Evolutionary conservation across 2,797 vertebrate species (phyloP).

Genomic region (Limnodromus scolopaceus): DNA sequence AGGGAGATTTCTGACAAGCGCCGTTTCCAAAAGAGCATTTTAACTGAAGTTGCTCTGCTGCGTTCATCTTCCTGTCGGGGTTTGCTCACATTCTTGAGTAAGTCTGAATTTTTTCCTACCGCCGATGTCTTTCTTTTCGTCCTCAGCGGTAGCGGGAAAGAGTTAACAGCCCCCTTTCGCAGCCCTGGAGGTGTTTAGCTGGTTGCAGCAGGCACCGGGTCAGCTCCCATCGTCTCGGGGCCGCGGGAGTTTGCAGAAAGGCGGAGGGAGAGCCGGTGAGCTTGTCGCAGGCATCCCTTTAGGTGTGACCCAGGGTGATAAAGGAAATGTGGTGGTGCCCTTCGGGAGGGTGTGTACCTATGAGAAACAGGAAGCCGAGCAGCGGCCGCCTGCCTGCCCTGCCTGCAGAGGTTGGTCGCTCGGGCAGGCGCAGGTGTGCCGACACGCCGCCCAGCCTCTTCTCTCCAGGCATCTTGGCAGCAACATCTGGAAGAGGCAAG

Average conservation of each 20-base stretch:
- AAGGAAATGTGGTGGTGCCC: constrained; percentile 72
- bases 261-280: neutral
- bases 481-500: constrained; percentile 22
- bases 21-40: neutral
- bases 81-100: neutral
- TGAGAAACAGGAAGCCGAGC: constrained; percentile 79
- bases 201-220: neutral
- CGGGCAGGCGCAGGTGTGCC: constrained; percentile 77
- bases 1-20: neutral
- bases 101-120: neutral
- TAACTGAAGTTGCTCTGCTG: neutral
- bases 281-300: constrained; percentile 32
- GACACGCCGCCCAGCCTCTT: neutral
- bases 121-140: constrained; percentile 28
- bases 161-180: neutral
- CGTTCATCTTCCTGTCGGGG: neutral
- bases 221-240: too few relatives aligned
- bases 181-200: neutral
- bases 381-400: constrained; percentile 4
- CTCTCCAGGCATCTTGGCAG: constrained; percentile 63
- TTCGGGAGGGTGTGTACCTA: constrained; percentile 78
- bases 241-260: neutral
- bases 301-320: constrained; percentile 69
- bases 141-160: neutral
- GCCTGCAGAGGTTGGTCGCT: constrained; percentile 48